Evolutionary conservation across 35 echinoderm and acorn worm species (phyloP).

Genomic region (Hemicentrotus pulcherrimus): DNA sequence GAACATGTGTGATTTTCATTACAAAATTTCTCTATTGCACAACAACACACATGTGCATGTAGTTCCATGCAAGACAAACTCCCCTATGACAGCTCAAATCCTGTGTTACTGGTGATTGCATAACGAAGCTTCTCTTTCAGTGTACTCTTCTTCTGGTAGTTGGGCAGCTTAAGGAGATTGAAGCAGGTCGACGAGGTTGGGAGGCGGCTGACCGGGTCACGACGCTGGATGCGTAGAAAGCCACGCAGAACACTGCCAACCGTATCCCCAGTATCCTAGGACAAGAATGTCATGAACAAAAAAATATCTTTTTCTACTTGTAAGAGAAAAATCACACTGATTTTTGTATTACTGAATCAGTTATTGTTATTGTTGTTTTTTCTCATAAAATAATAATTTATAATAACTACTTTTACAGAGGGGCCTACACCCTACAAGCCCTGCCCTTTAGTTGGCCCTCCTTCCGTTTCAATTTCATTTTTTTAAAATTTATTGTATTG

Average conservation of each 20-base stretch:
- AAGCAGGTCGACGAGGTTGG: conserved; percentile 99
- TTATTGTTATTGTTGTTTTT: too few species aligned
- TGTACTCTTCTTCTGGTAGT: conserved; percentile 97
- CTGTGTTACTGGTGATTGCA: conserved; percentile 95
- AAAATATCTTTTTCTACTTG: background rate
- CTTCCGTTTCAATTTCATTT: too few species aligned
- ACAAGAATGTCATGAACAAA: background rate
- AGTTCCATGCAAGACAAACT: background rate
- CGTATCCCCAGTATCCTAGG: conserved; percentile 95
- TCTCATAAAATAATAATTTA: too few species aligned
- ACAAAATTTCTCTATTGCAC: too few species aligned
- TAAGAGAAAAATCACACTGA: background rate
- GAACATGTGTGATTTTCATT: too few species aligned
- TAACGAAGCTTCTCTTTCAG: conserved; percentile 94
- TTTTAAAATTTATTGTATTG: too few species aligned
- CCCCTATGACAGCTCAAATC: conserved; percentile 92
- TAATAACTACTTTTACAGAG: too few species aligned
- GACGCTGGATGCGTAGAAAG: conserved; percentile 88
- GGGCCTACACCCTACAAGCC: too few species aligned
- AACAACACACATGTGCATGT: background rate
- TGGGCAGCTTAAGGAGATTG: conserved; percentile 94
- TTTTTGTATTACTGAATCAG: too few species aligned
- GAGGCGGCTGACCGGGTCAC: conserved; percentile 87
- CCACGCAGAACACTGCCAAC: conserved; percentile 94
- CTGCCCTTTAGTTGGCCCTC: too few species aligned